Evolutionary conservation across 2,113 vertebrate species (phyloP).

Genomic region (Colius striatus): DNA sequence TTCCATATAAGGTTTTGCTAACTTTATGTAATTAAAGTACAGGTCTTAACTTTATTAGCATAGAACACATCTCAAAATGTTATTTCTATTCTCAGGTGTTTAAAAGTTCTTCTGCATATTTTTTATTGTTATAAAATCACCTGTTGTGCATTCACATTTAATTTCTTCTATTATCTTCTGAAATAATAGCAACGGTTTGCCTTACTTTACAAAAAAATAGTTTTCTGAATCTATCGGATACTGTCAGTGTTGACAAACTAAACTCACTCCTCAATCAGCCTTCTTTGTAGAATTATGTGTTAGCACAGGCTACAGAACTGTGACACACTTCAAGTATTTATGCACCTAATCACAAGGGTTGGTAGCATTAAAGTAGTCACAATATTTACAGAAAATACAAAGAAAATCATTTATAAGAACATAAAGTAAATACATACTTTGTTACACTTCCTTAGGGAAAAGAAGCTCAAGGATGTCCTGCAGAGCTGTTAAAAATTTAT

Average conservation of each 20-base stretch:
- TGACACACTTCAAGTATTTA: not conserved
- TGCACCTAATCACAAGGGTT: not conserved
- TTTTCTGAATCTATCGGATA: not conserved
- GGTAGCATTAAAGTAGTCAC: not conserved
- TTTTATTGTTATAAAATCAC: not conserved
- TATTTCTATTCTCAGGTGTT: not conserved
- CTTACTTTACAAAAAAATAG: not conserved
- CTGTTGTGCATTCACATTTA: not conserved
- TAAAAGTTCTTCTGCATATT: not conserved
- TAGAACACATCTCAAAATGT: not conserved
- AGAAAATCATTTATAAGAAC: not conserved
- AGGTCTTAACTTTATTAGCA: not conserved
- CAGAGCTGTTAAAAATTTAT: not conserved
- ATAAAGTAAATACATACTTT: slow-evolving; percentile 39
- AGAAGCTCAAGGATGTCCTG: not conserved
- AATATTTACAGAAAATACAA: slow-evolving; percentile 2
- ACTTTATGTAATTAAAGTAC: not conserved
- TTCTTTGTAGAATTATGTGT: not conserved
- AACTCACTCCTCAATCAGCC: not conserved
- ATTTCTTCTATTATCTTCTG: not conserved
- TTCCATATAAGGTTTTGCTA: not conserved
- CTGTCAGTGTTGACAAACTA: not conserved
- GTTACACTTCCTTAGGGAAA: not conserved
- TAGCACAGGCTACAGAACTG: not conserved
- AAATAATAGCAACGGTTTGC: not conserved